phyloP scores from a whole-genome alignment of 2,797 vertebrate genomes.

The Aratinga solstitialis region DNA sequence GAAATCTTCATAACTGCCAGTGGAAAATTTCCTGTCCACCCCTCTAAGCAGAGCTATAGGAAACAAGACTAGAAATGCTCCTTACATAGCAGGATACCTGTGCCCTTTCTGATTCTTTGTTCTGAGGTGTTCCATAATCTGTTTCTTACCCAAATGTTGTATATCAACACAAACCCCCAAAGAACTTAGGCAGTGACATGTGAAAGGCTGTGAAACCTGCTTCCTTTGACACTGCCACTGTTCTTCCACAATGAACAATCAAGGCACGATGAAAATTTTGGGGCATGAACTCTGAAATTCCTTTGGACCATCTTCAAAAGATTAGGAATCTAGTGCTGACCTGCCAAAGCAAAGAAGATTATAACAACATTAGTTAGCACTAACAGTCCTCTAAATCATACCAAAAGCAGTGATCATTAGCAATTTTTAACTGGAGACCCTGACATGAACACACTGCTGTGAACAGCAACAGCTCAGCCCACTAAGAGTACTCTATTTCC shows the following conservation, averaged over 20 bases:
- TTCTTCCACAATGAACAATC: neutral
- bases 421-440: neutral
- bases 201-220: neutral
- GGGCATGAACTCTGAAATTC: neutral
- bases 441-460: neutral
- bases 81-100: rapidly evolving
- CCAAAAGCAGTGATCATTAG: neutral
- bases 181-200: neutral
- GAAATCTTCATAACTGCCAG: neutral
- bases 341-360: neutral
- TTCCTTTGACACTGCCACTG: neutral
- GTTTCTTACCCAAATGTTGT: neutral
- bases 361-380: neutral
- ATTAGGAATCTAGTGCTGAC: neutral
- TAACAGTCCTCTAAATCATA: neutral
- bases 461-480: neutral
- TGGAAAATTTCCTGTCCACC: neutral
- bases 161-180: neutral
- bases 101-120: neutral
- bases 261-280: neutral
- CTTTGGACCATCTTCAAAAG: neutral
- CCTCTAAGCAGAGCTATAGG: neutral
- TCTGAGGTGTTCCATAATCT: neutral
- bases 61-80: neutral
- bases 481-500: neutral